These are phyloP conservation scores for Brachionus angularis DNA, from an alignment of 1,140 invertebrate genomes.

Conservation along the genomic window DNA sequence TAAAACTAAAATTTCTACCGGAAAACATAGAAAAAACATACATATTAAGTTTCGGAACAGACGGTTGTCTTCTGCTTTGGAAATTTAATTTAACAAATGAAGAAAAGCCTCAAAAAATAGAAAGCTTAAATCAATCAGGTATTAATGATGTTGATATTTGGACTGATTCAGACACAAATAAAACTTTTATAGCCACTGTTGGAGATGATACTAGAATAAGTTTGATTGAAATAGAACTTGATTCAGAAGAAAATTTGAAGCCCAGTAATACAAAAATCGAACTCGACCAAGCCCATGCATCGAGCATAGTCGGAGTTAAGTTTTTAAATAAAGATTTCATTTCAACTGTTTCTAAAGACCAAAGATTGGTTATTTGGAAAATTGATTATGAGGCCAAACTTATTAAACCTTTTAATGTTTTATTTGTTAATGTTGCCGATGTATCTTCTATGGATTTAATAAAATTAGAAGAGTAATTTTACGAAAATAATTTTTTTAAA, in stretches of 20 bases:
- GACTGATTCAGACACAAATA: not conserved
- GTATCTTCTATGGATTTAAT: conserved; percentile 20
- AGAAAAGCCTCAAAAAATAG: conserved; percentile 7
- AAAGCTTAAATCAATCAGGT: conserved; percentile 18
- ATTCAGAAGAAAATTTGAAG: not conserved
- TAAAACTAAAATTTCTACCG: not conserved
- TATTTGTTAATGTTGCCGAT: conserved; percentile 23
- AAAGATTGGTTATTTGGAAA: conserved; percentile 19
- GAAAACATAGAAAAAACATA: not conserved
- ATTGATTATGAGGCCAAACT: not conserved
- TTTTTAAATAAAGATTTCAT: not conserved
- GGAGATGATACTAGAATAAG: conserved; percentile 40
- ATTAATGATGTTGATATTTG: conserved; percentile 26
- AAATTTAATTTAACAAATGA: not conserved
- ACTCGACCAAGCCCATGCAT: conserved; percentile 21
- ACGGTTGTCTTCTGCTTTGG: conserved; percentile 34
- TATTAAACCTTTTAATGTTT: not conserved
- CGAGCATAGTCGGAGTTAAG: conserved; percentile 26
- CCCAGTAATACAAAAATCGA: not conserved
- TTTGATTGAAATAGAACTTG: conserved; percentile 4
- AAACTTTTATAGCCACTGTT: conserved; percentile 22
- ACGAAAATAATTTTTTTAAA: not conserved
- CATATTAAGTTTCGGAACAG: conserved; percentile 12
- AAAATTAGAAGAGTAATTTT: conserved; percentile 9
- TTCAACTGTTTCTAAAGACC: conserved; percentile 39